Percentiles rank a stretch among this genome's conserved stretches.
These are phyloP conservation scores for Prenolepis imparis DNA, from an alignment of 2,888 invertebrate species.

Conservation along the genomic window DNA sequence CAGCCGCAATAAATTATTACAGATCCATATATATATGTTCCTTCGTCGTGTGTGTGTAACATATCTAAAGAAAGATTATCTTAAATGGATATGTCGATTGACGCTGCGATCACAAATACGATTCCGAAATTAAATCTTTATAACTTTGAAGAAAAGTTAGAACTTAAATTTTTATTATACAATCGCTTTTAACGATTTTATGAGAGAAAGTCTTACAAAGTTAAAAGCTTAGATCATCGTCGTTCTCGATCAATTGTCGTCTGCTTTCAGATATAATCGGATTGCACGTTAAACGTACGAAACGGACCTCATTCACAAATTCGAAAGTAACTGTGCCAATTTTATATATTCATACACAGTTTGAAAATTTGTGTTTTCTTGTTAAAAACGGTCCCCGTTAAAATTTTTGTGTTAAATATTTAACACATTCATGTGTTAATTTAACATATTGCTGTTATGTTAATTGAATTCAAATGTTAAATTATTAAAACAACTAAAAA, in stretches of 20 bases:
- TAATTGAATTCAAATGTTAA: no score
- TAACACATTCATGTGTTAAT: no score
- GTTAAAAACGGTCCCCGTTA: no score
- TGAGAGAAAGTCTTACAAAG: slow-evolving; percentile 30
- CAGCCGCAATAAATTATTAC: slow-evolving; percentile 38
- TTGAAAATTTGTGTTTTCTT: no score
- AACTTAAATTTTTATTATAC: slow-evolving; percentile 34
- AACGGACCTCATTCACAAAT: slow-evolving; percentile 22
- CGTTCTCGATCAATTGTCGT: slow-evolving; percentile 41
- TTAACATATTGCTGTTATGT: no score
- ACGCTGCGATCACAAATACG: background rate
- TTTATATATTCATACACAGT: background rate
- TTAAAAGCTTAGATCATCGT: slow-evolving; percentile 37
- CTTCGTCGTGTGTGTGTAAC: background rate
- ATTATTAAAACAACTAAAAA: no score
- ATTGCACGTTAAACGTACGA: slow-evolving; percentile 31
- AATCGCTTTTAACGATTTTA: slow-evolving; percentile 37
- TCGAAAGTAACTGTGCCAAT: slow-evolving; percentile 15
- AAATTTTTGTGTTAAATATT: no score
- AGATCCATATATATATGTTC: background rate
- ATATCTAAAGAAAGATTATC: slow-evolving; percentile 1
- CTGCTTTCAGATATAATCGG: slow-evolving; percentile 28
- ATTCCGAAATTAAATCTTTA: background rate
- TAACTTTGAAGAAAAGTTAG: background rate
- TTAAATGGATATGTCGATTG: slow-evolving; percentile 8